These are phyloP conservation scores for Rhodeus uyekii DNA, from an alignment of 2,797 vertebrate species.

Conservation along the genomic window DNA sequence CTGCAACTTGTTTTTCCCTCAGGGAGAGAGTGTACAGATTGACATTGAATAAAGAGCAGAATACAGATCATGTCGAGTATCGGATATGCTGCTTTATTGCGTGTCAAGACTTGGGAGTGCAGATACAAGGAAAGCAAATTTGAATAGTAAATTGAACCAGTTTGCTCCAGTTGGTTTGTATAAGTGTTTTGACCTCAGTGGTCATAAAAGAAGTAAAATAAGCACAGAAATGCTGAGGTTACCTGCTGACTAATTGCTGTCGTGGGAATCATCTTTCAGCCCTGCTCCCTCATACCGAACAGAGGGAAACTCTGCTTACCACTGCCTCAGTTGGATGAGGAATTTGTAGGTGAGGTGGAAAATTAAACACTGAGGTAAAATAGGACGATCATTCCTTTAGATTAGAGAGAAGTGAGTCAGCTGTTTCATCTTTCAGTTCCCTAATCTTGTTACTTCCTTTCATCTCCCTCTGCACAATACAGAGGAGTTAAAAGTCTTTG, in stretches of 20 bases:
- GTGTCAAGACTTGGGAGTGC: slow-evolving; percentile 6
- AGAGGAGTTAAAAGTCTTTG: not conserved
- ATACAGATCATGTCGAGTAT: not conserved
- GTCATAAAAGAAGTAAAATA: not conserved
- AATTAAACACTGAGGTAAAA: slow-evolving; percentile 9
- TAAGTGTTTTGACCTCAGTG: not conserved
- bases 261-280: slow-evolving; percentile 34
- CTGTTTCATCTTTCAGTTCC: slow-evolving; percentile 20
- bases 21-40: not conserved
- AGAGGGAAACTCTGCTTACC: not conserved
- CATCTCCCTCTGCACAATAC: not conserved
- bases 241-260: slow-evolving; percentile 20
- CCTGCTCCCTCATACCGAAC: slow-evolving; percentile 27
- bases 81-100: not conserved
- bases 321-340: slow-evolving; percentile 9
- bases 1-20: not conserved
- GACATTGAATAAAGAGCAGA: not conserved
- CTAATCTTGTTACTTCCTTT: not conserved
- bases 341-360: slow-evolving; percentile 12
- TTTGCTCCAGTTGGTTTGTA: not conserved
- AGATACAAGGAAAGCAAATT: slow-evolving; percentile 18
- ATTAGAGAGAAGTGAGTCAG: slow-evolving; percentile 13
- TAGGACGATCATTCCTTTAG: slow-evolving; percentile 8
- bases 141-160: slow-evolving; percentile 3
- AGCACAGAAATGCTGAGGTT: slow-evolving; percentile 41